Base-by-base conservation (phyloP, 2,888 invertebrate genomes). In the Acleris emargana region DNA sequence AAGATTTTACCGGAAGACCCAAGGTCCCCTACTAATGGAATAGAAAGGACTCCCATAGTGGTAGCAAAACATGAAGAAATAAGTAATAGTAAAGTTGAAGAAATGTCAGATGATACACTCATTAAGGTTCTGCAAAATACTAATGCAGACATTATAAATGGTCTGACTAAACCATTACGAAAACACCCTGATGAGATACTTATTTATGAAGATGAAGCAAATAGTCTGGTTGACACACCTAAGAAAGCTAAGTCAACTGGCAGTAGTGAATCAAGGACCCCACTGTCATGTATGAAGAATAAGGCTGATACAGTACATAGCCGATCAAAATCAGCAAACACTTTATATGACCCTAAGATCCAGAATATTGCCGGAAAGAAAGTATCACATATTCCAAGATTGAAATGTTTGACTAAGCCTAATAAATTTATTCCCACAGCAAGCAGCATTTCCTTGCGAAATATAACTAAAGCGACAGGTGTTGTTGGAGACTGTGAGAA, bases 201-300 rank as follows among this genome's bases (percentile, higher is more conserved):
- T n/a, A 93, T 94, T 69, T 94, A 94, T 83, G 94, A 94, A 86
- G 94, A 94, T 86, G 87, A 91, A 57, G 68, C 77, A n/a, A 70
- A 69, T 63, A 67, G 73, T 62, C 63, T 81, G 16, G 81, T 76
- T 76, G 83, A 81, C 54, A 88, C 89, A 59, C 88, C 88, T 3
- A 88, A 85, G 69, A 90, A 91, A 75, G 78, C 85, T 0, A 86
- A 88, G 79, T 79, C 86, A 62, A 73, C 76, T 25, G 79, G 74
- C 68, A 84, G 79, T 62, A 84, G 81, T 78, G 89, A 86, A 1
- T 82, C 86, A 3, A 86, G 93, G 72, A 93, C 93, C 64, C 93
- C 93, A 43, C 71, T 93, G 47, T 91, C 93, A 20, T 93, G 93
- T 76, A 90, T 93, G 91, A 93, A 89, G 70, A 93, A 93, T 71